phyloP scores from a whole-genome alignment of 2,797 vertebrate species.

The Chaetophractus vellerosus region DNA sequence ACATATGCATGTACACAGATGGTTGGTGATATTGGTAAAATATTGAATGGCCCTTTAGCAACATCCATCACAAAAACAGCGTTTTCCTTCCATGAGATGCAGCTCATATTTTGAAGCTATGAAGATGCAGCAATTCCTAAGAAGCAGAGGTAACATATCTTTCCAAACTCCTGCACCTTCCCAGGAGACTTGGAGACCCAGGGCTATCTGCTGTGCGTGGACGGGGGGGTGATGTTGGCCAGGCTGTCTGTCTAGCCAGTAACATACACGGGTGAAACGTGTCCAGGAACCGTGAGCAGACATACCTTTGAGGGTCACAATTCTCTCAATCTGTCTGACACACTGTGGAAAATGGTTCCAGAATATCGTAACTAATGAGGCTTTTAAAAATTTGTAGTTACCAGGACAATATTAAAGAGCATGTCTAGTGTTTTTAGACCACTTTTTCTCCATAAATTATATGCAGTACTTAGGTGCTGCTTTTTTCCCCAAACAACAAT shows the following conservation, averaged over 20 bases:
- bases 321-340: background rate
- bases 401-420: fast-evolving
- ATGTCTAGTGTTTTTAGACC: fast-evolving
- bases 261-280: fast-evolving
- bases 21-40: constrained; percentile 46
- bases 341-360: background rate
- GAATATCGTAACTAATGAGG: fast-evolving
- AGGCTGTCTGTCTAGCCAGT: background rate
- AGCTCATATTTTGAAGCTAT: constrained; percentile 55
- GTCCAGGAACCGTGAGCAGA: background rate
- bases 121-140: constrained; percentile 62
- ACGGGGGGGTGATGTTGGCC: background rate
- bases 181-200: background rate
- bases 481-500: background rate
- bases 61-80: background rate
- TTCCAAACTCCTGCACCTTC: background rate
- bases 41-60: constrained; percentile 62
- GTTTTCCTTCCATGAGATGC: background rate
- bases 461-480: fast-evolving
- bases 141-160: background rate
- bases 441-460: fast-evolving
- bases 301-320: fast-evolving
- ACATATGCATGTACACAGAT: background rate
- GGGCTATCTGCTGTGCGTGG: fast-evolving
- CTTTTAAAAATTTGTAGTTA: background rate